Evolutionary conservation across 2,113 vertebrate genomes (phyloP).

Genomic region (Cinclus cinclus): DNA sequence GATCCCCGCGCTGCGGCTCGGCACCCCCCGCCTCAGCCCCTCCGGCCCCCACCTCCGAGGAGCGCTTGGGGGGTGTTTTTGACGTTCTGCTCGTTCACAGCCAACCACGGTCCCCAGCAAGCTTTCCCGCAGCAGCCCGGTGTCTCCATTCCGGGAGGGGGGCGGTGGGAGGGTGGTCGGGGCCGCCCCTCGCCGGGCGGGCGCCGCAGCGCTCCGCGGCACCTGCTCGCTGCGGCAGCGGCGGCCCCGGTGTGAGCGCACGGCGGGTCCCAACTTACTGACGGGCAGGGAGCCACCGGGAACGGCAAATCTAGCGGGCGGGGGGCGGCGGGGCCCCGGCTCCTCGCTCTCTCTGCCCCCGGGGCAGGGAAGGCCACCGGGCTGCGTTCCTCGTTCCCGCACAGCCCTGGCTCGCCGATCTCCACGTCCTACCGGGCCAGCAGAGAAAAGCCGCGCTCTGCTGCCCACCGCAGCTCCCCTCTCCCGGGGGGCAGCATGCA

Average conservation of each 20-base stretch:
- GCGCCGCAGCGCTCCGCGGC: not conserved
- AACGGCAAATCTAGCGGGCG: conserved; percentile 72
- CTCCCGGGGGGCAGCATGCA: not conserved
- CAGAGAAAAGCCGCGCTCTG: not conserved
- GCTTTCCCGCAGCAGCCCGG: not conserved
- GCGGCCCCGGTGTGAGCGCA: not conserved
- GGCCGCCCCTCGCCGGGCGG: not conserved
- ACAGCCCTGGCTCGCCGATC: not conserved
- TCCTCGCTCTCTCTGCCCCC: not conserved
- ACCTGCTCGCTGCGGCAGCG: conserved; percentile 43
- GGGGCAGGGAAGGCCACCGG: not conserved
- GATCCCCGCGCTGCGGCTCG: not conserved
- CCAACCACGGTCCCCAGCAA: not conserved
- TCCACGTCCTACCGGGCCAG: not conserved
- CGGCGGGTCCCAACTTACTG: conserved; percentile 66
- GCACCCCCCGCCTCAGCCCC: not conserved
- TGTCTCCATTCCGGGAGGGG: not conserved
- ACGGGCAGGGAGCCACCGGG: conserved; percentile 70
- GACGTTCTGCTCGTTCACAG: not conserved
- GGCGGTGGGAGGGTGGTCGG: not conserved
- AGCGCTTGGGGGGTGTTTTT: not conserved
- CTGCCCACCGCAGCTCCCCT: not conserved
- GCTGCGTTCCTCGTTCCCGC: not conserved
- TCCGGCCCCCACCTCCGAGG: not conserved
- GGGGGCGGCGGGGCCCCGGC: not conserved